These are phyloP conservation scores for Elegia similella DNA, from an alignment of 2,888 invertebrate genomes.

Conservation along the genomic window DNA sequence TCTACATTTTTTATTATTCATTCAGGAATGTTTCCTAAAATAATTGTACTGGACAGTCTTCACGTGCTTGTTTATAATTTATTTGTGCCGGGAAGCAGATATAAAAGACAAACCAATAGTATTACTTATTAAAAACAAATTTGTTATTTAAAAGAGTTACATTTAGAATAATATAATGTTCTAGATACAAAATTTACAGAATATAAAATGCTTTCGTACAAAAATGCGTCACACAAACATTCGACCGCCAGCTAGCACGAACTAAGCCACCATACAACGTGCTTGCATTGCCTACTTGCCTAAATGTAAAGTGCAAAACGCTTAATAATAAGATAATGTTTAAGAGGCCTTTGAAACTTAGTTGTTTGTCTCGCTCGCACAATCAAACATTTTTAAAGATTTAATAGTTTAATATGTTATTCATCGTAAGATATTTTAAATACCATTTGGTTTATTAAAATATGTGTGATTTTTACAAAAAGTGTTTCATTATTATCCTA, in stretches of 20 bases:
- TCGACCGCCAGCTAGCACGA: constrained; percentile 13
- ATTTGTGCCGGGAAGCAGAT: not conserved
- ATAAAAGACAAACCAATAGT: not conserved
- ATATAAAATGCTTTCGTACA: constrained; percentile 12
- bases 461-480: too few species aligned
- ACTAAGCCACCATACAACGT: not conserved
- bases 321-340: not conserved
- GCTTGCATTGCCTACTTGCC: not conserved
- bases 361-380: too few species aligned
- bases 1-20: constrained; percentile 15
- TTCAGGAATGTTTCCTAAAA: constrained; percentile 33
- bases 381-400: too few species aligned
- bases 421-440: too few species aligned
- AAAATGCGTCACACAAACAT: constrained; percentile 25
- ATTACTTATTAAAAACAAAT: not conserved
- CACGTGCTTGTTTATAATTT: not conserved
- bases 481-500: too few species aligned
- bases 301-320: not conserved
- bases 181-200: not conserved
- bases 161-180: not conserved
- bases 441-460: too few species aligned
- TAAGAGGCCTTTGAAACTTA: too few species aligned
- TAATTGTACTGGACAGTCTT: constrained; percentile 31
- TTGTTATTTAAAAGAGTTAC: not conserved
- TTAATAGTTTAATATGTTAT: too few species aligned